These are phyloP conservation scores for Aphelenchoides bicaudatus DNA, from an alignment of 2,888 invertebrate species.

Conservation along the genomic window DNA sequence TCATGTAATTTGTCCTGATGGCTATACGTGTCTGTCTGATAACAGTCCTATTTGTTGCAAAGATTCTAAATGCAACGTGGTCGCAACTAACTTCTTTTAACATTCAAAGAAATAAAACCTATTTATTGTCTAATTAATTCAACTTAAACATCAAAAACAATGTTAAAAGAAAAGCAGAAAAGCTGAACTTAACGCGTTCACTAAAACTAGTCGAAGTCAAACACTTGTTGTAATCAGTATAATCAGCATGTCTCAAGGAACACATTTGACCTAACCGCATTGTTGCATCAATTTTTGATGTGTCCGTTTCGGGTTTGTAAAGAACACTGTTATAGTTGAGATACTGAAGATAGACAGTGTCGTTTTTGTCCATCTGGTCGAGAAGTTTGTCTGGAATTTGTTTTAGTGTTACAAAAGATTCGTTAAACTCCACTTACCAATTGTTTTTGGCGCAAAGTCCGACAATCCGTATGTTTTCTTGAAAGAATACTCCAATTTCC, in stretches of 20 bases:
- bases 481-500: conserved; percentile 48
- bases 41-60: no score
- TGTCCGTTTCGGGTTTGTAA: not conserved
- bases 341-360: conserved; percentile 20
- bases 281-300: conserved; percentile 7
- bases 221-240: conserved; percentile 40
- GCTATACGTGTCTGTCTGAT: no score
- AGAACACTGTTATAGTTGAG: conserved; percentile 25
- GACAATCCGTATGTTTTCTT: conserved; percentile 38
- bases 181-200: not conserved
- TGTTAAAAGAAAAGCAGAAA: not conserved
- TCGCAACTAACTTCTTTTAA: no score
- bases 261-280: conserved; percentile 53
- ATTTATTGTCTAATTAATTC: no score
- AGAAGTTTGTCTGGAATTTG: conserved; percentile 15
- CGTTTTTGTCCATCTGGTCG: conserved; percentile 18
- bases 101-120: no score
- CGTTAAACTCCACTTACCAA: conserved; percentile 23
- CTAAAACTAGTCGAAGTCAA: no score
- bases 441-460: conserved; percentile 16
- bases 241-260: conserved; percentile 47
- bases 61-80: no score
- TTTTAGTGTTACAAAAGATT: no score
- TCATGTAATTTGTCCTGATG: no score
- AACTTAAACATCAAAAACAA: not conserved